Evolutionary conservation across 2,888 invertebrate species (phyloP).

Genomic region (Phortica okadai): DNA sequence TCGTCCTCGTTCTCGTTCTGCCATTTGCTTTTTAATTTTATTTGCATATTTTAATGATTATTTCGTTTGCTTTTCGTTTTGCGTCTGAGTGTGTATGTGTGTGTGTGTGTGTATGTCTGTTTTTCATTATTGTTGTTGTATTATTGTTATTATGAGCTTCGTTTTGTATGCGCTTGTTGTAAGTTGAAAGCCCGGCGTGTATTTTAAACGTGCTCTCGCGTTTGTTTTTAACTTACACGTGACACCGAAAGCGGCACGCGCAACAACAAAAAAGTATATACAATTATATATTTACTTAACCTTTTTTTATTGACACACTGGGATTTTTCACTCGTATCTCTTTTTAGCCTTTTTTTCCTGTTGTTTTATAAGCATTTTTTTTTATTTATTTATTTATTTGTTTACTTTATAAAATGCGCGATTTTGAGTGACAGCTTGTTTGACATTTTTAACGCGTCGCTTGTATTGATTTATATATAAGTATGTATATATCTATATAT

Average conservation of each 20-base stretch:
- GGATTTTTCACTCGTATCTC: background rate
- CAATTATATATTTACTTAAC: slow-evolving; percentile 18
- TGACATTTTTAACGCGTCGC: slow-evolving; percentile 7
- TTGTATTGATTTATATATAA: too few species aligned
- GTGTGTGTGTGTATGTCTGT: slow-evolving; percentile 15
- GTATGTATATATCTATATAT: too few species aligned
- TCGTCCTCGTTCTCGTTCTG: background rate
- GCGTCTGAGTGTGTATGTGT: too few species aligned
- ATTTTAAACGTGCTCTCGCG: background rate
- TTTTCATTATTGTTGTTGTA: background rate
- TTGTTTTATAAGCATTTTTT: background rate
- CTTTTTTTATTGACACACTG: background rate
- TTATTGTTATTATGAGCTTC: background rate
- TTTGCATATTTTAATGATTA: slow-evolving; percentile 50
- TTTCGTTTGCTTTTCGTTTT: background rate
- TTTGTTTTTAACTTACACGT: slow-evolving; percentile 2
- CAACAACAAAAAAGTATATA: background rate
- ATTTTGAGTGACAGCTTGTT: slow-evolving; percentile 18
- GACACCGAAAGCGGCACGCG: background rate
- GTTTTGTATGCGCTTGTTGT: background rate
- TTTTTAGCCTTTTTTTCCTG: background rate
- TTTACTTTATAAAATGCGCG: background rate
- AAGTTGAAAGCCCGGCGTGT: background rate
- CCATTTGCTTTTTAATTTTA: slow-evolving; percentile 42
- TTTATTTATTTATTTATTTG: slow-evolving; percentile 1